Evolutionary conservation across 1,140 invertebrate genomes (phyloP).

Genomic region (Hylaeus anthracinus): DNA sequence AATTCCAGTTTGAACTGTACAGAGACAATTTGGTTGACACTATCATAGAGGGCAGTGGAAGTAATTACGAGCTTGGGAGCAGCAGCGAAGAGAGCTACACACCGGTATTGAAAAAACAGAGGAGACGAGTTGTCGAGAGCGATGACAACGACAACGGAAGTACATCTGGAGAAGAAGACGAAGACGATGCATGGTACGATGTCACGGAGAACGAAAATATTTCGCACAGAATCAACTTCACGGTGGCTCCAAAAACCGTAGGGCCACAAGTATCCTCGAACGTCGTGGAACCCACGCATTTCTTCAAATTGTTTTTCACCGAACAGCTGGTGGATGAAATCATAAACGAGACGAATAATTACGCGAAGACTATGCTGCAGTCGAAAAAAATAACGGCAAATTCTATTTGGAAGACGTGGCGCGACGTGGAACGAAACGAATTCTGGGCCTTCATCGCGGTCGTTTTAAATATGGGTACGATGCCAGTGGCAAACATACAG

Average conservation of each 20-base stretch:
- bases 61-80: too few relatives aligned
- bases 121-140: not conserved
- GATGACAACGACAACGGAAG: not conserved
- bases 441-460: not conserved
- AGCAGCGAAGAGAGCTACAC: too few relatives aligned
- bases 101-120: too few relatives aligned
- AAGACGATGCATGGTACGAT: not conserved
- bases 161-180: not conserved
- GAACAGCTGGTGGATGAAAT: not conserved
- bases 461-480: slow-evolving; percentile 1
- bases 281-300: not conserved
- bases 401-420: not conserved
- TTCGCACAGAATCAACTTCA: not conserved
- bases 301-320: not conserved
- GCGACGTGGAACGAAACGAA: not conserved
- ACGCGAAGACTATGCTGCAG: not conserved
- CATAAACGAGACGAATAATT: not conserved
- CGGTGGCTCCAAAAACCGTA: too few relatives aligned
- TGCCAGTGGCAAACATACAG: not conserved
- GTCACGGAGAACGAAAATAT: not conserved
- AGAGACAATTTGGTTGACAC: too few relatives aligned
- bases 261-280: not conserved
- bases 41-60: too few relatives aligned
- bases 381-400: not conserved
- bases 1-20: too few relatives aligned